Evolutionary conservation across 2,797 vertebrate genomes (phyloP), one percentile per base, ranked within the genome.

Genomic region (Bradypodion pumilum): DNA sequence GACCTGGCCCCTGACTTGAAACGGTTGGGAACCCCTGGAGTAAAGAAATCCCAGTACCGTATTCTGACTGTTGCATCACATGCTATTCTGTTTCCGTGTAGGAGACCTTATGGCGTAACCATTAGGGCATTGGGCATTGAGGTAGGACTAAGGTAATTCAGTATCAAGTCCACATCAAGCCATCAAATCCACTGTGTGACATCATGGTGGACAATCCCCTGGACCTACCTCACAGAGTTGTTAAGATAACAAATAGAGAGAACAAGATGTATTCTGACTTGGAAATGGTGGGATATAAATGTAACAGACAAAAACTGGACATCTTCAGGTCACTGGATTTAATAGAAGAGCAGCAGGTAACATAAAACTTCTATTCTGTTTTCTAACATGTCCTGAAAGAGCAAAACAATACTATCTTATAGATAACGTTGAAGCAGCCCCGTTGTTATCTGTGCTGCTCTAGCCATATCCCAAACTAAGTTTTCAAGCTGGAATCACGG

Each of bases 401-500:
- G 29, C 29, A 6, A 21, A 29, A 44, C 19, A n/a, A 25, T n/a
- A 52, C 15, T n/a, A 60, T 15, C 16, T 52, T 9, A 52, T 15
- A 52, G 16, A 21, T 37, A 25, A 16, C 32, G 42, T 10, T 25
- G 60, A n/a, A 74, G 7, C 56, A 25, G 27, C 25, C 8, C 8
- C 7, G 27, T 49, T n/a, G 12, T 37, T 37, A 82, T 65, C 46
- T 40, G 29, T 73, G 75, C 46, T 73, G 8, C 25, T 62, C 19
- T 29, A 70, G 74, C 52, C 56, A 62, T 80, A 70, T 80, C 70
- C 81, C 77, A 75, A 81, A 62, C 25, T 49, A 19, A 10, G 9
- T 46, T 81, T 85, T 44, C 70, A 76, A 66, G 56, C 60, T 65
- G 66, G 35, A 84, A 40, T 32, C 49, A 59, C 60, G 52, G 70